Percentiles rank a stretch among this genome's conserved stretches.
These are phyloP conservation scores for Microcebus ravelobensis DNA, from an alignment of 2,113 vertebrate genomes.

Conservation along the genomic window DNA sequence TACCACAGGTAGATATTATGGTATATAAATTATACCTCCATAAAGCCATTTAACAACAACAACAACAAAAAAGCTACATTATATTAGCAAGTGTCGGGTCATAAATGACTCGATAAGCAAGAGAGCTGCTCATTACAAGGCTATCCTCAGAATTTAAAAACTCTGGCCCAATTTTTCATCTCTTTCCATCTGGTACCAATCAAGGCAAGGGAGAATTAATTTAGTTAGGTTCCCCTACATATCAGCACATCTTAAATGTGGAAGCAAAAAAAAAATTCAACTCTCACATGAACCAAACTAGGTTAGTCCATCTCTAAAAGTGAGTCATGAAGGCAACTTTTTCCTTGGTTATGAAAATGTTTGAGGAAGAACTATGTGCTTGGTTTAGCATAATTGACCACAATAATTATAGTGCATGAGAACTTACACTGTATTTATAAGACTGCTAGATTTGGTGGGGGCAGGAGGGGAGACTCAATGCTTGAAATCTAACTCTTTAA, in stretches of 20 bases:
- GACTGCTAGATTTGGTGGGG: constrained; percentile 66
- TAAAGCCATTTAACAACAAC: neutral
- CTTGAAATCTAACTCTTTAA: constrained; percentile 81
- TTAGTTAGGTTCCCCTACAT: neutral
- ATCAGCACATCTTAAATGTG: constrained; percentile 8
- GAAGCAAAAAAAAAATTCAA: neutral
- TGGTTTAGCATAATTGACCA: constrained; percentile 81
- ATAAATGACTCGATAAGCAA: neutral
- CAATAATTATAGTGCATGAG: constrained; percentile 78
- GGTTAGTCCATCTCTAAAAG: constrained; percentile 51
- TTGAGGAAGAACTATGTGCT: constrained; percentile 81
- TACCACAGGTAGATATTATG: neutral
- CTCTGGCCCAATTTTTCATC: neutral
- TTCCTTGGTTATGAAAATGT: constrained; percentile 71
- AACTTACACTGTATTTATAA: constrained; percentile 83
- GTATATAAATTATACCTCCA: neutral
- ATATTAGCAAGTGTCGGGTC: neutral
- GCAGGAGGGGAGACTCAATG: constrained; percentile 34
- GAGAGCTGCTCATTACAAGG: neutral
- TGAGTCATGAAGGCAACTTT: constrained; percentile 60
- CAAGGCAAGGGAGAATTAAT: constrained; percentile 31
- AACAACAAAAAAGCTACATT: neutral
- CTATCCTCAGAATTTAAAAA: neutral
- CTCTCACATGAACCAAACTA: constrained; percentile 68
- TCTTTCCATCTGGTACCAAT: constrained; percentile 1